Conservation (phyloP, 2,113 vertebrate genomes). For the Oophaga pumilio region DNA sequence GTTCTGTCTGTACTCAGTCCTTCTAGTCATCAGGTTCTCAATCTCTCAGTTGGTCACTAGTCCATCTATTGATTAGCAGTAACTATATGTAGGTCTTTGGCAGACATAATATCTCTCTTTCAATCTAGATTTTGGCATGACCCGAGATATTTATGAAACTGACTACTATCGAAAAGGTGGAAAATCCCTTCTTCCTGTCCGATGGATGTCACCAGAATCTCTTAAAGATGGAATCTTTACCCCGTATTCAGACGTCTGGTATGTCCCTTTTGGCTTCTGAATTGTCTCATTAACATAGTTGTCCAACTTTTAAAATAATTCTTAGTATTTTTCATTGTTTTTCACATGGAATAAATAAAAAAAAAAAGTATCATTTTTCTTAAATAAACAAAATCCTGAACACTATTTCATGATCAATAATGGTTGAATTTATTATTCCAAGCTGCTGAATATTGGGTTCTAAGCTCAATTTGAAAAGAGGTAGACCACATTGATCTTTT, state of each 20-base stretch:
- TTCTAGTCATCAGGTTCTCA: no score
- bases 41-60: no score
- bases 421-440: not conserved
- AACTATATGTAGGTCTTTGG: not conserved
- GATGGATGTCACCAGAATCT: constrained; percentile 81
- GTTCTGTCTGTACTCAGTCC: no score
- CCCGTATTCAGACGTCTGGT: constrained; percentile 78
- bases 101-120: not conserved
- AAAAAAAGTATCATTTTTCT: no score
- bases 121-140: constrained; percentile 77
- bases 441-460: not conserved
- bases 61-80: not conserved
- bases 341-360: no score
- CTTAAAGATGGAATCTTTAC: constrained; percentile 82
- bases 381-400: no score
- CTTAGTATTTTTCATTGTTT: not conserved
- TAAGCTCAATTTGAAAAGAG: not conserved
- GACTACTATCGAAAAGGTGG: constrained; percentile 81
- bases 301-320: not conserved
- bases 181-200: constrained; percentile 77
- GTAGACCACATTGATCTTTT: not conserved
- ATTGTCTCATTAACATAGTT: not conserved
- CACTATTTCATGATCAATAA: not conserved
- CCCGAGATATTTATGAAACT: constrained; percentile 79
- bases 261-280: not conserved